These are phyloP conservation scores for Diploscapter pachys DNA, from an alignment of 1,140 invertebrate species.

Conservation along the genomic window DNA sequence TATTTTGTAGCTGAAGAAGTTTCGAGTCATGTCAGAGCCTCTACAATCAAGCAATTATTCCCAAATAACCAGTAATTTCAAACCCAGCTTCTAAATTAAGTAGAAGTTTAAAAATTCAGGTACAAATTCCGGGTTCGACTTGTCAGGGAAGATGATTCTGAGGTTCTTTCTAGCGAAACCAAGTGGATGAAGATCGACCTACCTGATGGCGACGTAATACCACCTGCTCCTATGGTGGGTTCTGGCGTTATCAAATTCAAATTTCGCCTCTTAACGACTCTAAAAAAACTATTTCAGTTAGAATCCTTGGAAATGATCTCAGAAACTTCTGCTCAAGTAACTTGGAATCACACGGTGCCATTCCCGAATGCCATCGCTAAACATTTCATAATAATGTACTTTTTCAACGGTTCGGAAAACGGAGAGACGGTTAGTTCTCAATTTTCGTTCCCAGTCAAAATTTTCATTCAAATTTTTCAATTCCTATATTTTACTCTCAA, in stretches of 20 bases:
- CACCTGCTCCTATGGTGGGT: slow-evolving; percentile 17
- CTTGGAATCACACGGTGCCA: slow-evolving; percentile 15
- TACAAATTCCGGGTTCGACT: slow-evolving; percentile 19
- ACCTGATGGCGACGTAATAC: slow-evolving; percentile 19
- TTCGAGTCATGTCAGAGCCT: slow-evolving; percentile 22
- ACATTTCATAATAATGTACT: slow-evolving; percentile 5
- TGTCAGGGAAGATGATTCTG: slow-evolving; percentile 21
- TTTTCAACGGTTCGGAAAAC: no score
- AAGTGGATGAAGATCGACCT: slow-evolving; percentile 26
- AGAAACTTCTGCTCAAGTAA: slow-evolving; percentile 1
- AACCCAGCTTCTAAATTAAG: no score
- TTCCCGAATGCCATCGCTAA: slow-evolving; percentile 19
- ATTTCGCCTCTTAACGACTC: neutral
- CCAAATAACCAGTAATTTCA: slow-evolving; percentile 16
- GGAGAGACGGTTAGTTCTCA: no score
- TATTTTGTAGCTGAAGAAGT: slow-evolving; percentile 29
- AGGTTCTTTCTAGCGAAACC: slow-evolving; percentile 14
- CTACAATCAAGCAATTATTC: slow-evolving; percentile 23
- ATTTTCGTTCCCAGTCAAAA: no score
- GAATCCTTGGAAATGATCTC: slow-evolving; percentile 1
- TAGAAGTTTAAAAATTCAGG: no score
- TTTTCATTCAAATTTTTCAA: neutral
- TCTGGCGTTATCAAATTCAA: no score
- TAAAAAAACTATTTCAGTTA: slow-evolving; percentile 16
- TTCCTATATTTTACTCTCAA: no score